Percentiles rank a stretch among this genome's conserved stretches.
These are phyloP conservation scores for Yponomeuta sedellus DNA, from an alignment of 2,888 invertebrate genomes.

Conservation along the genomic window DNA sequence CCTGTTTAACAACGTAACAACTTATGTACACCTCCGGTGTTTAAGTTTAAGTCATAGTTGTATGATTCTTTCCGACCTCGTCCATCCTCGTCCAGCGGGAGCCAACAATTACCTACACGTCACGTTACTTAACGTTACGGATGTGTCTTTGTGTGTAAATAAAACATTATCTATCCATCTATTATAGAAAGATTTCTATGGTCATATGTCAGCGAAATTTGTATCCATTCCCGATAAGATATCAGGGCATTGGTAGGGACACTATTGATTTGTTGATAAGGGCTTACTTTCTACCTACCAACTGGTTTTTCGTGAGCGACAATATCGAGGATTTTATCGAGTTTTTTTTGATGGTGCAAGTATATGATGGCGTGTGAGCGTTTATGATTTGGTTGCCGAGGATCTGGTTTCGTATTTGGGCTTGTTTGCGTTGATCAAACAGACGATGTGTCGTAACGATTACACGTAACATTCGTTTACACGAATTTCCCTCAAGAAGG, in stretches of 20 bases:
- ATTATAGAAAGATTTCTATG: slow-evolving; percentile 30
- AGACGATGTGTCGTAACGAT: too few species aligned
- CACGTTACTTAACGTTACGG: too few species aligned
- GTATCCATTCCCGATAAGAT: slow-evolving; percentile 39
- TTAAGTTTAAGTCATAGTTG: too few species aligned
- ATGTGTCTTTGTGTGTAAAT: neutral
- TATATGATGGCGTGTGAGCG: neutral
- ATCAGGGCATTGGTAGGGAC: slow-evolving; percentile 44
- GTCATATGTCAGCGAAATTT: slow-evolving; percentile 38
- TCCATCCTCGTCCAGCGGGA: too few species aligned
- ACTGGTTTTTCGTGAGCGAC: neutral
- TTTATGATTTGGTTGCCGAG: neutral
- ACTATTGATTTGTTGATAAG: slow-evolving; percentile 69
- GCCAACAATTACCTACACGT: too few species aligned
- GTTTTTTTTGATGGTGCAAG: neutral
- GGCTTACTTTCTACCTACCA: slow-evolving; percentile 38
- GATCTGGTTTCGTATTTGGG: neutral
- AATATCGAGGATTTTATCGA: neutral
- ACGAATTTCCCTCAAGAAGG: neutral
- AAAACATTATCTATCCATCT: too few species aligned
- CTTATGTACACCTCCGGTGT: too few species aligned
- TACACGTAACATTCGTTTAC: neutral
- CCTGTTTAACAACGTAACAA: too few species aligned
- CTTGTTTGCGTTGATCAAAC: neutral
- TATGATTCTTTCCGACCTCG: too few species aligned